A percentile compares a stretch with the other conserved stretches of the same genome.
Conservation (phyloP, 2,888 invertebrate genomes). For the Melitaea athalia region DNA sequence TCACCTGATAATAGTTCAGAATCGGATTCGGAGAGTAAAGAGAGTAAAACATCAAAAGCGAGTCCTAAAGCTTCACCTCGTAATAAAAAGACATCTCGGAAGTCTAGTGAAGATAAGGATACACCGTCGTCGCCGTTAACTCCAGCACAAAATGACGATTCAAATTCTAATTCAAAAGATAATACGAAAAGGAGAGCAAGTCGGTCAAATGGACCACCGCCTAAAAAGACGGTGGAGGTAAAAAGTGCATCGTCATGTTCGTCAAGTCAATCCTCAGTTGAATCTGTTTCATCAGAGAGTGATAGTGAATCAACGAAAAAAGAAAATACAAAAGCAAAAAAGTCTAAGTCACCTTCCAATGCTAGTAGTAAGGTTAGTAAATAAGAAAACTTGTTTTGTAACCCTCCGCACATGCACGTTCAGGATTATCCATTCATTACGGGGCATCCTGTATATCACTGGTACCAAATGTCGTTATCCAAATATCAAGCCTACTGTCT, state of each 20-base stretch:
- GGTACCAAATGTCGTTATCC: no score
- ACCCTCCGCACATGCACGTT: no score
- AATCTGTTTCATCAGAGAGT: slow-evolving; percentile 73
- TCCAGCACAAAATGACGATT: slow-evolving; percentile 61
- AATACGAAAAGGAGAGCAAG: slow-evolving; percentile 65
- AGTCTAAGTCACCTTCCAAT: slow-evolving; percentile 63
- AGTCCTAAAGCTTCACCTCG: slow-evolving; percentile 63
- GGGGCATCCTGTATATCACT: no score
- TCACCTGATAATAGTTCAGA: slow-evolving; percentile 87
- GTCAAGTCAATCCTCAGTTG: slow-evolving; percentile 74
- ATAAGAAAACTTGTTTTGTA: no score
- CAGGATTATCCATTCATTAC: no score
- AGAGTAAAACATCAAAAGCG: slow-evolving; percentile 51
- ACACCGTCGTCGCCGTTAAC: slow-evolving; percentile 51
- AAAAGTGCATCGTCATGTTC: slow-evolving; percentile 74
- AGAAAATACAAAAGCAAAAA: slow-evolving; percentile 61
- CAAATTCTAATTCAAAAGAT: slow-evolving; percentile 55
- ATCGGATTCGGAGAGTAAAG: slow-evolving; percentile 70
- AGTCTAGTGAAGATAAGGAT: slow-evolving; percentile 70
- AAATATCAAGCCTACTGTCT: no score
- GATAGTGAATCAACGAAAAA: slow-evolving; percentile 71
- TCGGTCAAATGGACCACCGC: slow-evolving; percentile 67
- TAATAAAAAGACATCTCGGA: slow-evolving; percentile 62
- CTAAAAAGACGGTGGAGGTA: slow-evolving; percentile 66
- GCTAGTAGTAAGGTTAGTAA: slow-evolving; percentile 53